Base-by-base conservation (phyloP, 35 echinoderm and acorn worm species). In the Patiria miniata region DNA sequence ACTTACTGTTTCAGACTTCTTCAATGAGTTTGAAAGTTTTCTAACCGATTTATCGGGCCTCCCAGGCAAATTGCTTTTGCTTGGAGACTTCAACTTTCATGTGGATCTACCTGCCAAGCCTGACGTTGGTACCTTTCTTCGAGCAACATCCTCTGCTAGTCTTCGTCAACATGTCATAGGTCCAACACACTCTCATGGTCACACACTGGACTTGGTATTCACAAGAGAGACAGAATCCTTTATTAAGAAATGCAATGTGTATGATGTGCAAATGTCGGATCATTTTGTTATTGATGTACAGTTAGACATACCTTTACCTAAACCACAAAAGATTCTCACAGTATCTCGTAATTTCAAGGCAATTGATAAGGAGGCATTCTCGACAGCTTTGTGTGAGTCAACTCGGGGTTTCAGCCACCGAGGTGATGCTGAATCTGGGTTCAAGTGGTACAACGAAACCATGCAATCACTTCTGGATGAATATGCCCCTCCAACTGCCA, bases 121-220 rank as follows among this genome's bases (percentile, higher is more conserved):
- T 65, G 60, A 85, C 18, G 83, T 54, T 36, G 84, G 17, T 52
- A 78, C 15, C 80, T 93, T 78, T 77, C 78, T 60, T 79, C 56
- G 26, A 23, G 56, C 56, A 21, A 59, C 26, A 59, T 59, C 56
- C 18, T 17, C 81, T 1, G 79, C 36, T 89, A 81, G 92, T 8
- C 23, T 90, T 26, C 57, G 39, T 10, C 87, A 94, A 80, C 81
- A 85, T 86, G 61, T 89, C 16, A 78, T 76, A 37, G 87, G 40
- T 23, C 76, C 82, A 40, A 94, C 92, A 19, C 92, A 94, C 51
- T 18, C 56, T 1, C 39, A 94, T 59, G 92, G 87, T 8, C 87
- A 94, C 68, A 87, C 83, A 28, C 76, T 89, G 29, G 87, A 90
- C 39, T 73, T 89, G 8, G 17, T 91, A 14, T 87, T 92, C 85